A percentile compares a stretch with the other conserved stretches of the same genome.
Evolutionary conservation across 92 coral and sea anemone species (phyloP).

Genomic region (Actinernus sp.): DNA sequence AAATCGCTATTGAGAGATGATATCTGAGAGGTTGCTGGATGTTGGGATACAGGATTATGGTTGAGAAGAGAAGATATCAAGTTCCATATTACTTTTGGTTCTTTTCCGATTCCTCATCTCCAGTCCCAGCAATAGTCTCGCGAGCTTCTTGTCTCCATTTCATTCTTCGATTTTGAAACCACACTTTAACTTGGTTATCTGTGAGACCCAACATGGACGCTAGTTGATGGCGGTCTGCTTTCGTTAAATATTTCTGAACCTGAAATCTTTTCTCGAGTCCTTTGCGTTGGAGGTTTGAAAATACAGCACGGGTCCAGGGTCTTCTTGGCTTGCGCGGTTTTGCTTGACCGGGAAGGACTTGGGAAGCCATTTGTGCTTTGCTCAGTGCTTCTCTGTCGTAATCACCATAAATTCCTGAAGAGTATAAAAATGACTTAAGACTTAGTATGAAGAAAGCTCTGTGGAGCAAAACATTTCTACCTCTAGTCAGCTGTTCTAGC

Average conservation of each 20-base stretch:
- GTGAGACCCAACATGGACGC: conserved; percentile 98
- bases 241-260: conserved; percentile 96
- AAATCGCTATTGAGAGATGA: no score
- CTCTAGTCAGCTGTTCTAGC: no score
- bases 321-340: conserved; percentile 96
- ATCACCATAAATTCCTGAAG: conserved; percentile 8
- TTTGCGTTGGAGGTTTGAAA: conserved; percentile 97
- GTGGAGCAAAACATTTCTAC: no score
- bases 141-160: conserved; percentile 99
- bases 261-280: conserved; percentile 98
- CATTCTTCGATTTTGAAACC: conserved; percentile 99
- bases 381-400: conserved; percentile 40
- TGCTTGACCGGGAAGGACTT: conserved; percentile 78
- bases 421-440: no score
- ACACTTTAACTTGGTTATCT: conserved; percentile 98
- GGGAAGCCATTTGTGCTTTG: conserved; percentile 58
- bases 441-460: no score
- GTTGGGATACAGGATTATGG: no score
- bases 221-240: conserved; percentile 96
- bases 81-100: no score
- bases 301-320: conserved; percentile 99
- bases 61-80: no score
- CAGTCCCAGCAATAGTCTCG: conserved; percentile 71
- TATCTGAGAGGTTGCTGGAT: no score
- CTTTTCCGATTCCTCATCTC: conserved; percentile 49